phyloP scores from a whole-genome alignment of 2,888 invertebrate genomes.

The Acanthococcus lagerstroemiae region DNA sequence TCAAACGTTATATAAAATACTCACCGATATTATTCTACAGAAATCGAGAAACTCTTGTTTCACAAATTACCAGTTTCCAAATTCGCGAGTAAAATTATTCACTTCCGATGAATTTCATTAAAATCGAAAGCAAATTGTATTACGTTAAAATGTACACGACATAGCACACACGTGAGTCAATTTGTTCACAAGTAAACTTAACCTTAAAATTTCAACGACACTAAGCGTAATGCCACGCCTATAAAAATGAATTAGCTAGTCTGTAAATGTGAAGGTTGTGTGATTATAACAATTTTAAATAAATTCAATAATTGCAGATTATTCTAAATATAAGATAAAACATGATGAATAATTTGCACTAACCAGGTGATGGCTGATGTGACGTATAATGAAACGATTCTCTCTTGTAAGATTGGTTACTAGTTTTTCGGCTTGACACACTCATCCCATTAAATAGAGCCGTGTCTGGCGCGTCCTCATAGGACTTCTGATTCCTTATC shows the following conservation, averaged over 20 bases:
- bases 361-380: constrained; percentile 20
- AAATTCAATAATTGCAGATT: constrained; percentile 7
- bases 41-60: no score
- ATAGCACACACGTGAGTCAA: constrained; percentile 26
- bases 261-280: neutral
- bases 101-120: neutral
- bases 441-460: constrained; percentile 26
- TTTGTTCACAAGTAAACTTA: constrained; percentile 25
- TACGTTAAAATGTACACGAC: constrained; percentile 20
- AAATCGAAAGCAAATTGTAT: neutral
- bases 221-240: constrained; percentile 28
- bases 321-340: neutral
- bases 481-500: constrained; percentile 24
- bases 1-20: no score
- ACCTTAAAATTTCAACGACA: constrained; percentile 30
- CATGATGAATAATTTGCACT: constrained; percentile 9
- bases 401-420: constrained; percentile 19
- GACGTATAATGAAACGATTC: constrained; percentile 15
- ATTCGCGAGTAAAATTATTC: no score
- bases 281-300: constrained; percentile 8
- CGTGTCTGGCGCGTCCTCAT: constrained; percentile 24
- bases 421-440: constrained; percentile 22
- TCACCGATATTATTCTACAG: no score
- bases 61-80: no score
- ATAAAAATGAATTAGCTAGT: constrained; percentile 19